Evolutionary conservation across 2,797 vertebrate genomes (phyloP).

Genomic region (Oreochromis grahami): DNA sequence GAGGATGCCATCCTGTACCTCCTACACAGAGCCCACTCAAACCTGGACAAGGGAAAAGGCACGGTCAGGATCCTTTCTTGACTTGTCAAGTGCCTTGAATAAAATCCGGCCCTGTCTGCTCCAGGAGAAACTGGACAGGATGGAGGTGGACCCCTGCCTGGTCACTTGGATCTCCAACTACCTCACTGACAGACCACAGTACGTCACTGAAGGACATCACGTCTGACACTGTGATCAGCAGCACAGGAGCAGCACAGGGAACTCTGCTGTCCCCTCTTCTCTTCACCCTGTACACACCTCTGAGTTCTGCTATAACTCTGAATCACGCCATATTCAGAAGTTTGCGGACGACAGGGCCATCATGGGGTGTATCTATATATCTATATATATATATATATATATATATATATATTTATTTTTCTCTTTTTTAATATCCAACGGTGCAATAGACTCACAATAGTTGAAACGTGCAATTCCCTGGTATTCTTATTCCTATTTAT

Average conservation of each 20-base stretch:
- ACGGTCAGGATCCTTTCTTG: rapidly evolving
- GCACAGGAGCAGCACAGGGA: neutral
- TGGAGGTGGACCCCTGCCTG: neutral
- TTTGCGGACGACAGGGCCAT: rapidly evolving
- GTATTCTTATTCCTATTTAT: no score
- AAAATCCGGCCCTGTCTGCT: neutral
- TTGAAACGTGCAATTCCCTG: no score
- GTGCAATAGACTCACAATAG: neutral
- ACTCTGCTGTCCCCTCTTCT: neutral
- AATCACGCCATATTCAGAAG: neutral
- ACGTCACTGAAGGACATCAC: neutral
- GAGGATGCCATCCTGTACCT: neutral
- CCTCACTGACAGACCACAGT: neutral
- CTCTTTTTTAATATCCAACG: neutral
- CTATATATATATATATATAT: neutral
- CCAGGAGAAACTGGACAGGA: neutral
- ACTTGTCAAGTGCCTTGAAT: neutral
- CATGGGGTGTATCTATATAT: neutral
- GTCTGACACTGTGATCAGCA: neutral
- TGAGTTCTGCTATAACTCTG: rapidly evolving
- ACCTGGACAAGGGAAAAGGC: neutral
- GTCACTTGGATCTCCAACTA: neutral
- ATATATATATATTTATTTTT: neutral
- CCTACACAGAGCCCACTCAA: neutral
- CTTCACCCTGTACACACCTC: neutral